Conservation (phyloP, 2,797 vertebrate species). For the Enteromius argenteus region DNA sequence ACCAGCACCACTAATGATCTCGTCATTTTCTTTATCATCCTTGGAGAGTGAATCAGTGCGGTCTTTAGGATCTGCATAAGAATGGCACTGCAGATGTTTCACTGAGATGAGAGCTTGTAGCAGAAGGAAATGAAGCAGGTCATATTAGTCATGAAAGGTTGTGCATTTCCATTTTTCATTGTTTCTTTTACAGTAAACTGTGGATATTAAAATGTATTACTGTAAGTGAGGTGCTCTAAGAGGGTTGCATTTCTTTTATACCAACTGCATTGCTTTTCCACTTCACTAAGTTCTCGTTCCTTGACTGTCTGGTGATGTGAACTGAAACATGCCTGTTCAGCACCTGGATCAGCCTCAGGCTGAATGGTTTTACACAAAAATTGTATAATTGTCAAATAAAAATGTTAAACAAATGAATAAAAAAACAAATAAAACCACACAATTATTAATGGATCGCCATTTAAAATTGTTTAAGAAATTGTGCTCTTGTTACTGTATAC, state of each 20-base stretch:
- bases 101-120: conserved; percentile 8
- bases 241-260: neutral
- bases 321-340: neutral
- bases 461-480: neutral
- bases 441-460: neutral
- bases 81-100: conserved; percentile 4
- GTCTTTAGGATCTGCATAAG: conserved; percentile 43
- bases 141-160: conserved; percentile 55
- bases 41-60: conserved; percentile 33
- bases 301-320: neutral
- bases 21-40: conserved; percentile 7
- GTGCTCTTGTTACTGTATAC: neutral
- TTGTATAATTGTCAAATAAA: neutral
- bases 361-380: neutral
- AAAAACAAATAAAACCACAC: neutral
- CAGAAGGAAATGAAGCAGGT: conserved; percentile 44
- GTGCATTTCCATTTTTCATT: conserved; percentile 34
- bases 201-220: conserved; percentile 5
- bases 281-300: neutral
- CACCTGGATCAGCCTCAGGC: neutral
- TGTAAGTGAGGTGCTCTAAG: conserved; percentile 19
- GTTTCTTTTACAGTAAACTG: conserved; percentile 44
- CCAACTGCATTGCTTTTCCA: neutral
- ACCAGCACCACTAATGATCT: neutral
- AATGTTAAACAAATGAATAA: neutral